Percentiles rank a stretch among this genome's conserved stretches.
Conservation (phyloP, 2,797 vertebrate species). For the Coendou prehensilis region DNA sequence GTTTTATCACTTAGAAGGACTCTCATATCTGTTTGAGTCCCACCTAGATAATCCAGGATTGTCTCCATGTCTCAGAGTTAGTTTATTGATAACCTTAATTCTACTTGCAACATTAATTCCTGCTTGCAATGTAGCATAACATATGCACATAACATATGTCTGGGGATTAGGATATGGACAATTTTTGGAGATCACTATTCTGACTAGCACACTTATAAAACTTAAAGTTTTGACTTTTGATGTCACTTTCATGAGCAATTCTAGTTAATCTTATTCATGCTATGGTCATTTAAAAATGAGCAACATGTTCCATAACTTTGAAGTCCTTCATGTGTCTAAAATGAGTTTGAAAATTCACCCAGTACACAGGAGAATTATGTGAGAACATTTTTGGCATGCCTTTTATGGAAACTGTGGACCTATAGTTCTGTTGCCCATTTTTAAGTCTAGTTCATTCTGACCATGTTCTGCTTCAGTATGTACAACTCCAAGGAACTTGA, state of each 20-base stretch:
- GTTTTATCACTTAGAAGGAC: neutral
- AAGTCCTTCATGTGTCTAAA: neutral
- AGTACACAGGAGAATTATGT: neutral
- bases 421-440: neutral
- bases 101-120: neutral
- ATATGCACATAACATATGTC: neutral
- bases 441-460: constrained; percentile 50
- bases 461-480: constrained; percentile 3
- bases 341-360: constrained; percentile 7
- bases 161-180: neutral
- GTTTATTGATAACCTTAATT: neutral
- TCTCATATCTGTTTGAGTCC: too few species aligned
- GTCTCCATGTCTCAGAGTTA: neutral
- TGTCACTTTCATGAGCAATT: constrained; percentile 11
- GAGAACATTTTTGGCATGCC: neutral
- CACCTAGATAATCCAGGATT: neutral
- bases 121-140: neutral
- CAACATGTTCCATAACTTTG: constrained; percentile 10
- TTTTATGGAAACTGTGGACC: neutral
- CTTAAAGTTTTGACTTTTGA: neutral
- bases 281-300: neutral
- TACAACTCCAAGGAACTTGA: constrained; percentile 20
- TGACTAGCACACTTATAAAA: neutral
- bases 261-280: neutral
- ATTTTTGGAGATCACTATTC: neutral